These are phyloP conservation scores for Lepilemur septentrionalis DNA, from an alignment of 2,797 vertebrate species.

Conservation along the genomic window DNA sequence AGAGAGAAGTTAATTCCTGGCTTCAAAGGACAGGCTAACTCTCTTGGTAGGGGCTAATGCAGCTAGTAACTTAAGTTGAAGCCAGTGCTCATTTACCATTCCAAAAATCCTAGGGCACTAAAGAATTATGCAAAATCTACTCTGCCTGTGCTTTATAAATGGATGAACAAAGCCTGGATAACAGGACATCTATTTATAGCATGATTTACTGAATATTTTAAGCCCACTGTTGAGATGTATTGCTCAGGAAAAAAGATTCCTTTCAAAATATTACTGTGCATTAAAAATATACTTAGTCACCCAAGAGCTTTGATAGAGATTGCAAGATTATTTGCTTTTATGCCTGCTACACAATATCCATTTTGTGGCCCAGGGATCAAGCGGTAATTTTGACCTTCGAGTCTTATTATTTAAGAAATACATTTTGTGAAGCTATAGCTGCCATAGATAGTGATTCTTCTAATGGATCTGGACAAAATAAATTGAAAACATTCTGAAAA, in stretches of 20 bases:
- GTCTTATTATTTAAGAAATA: not conserved
- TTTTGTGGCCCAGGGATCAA: not conserved
- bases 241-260: not conserved
- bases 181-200: not conserved
- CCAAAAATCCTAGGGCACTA: not conserved
- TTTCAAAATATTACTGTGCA: not conserved
- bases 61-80: not conserved
- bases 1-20: not conserved
- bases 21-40: not conserved
- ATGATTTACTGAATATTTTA: not conserved
- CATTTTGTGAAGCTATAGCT: not conserved
- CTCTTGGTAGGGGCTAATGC: not conserved
- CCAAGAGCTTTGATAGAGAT: not conserved
- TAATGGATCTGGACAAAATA: not conserved
- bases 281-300: not conserved
- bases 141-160: not conserved
- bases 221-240: not conserved
- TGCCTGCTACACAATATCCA: not conserved
- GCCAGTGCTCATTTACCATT: not conserved
- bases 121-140: not conserved
- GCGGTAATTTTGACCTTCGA: not conserved
- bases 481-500: not conserved
- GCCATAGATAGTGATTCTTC: not conserved
- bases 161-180: not conserved
- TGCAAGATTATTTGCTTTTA: not conserved